A percentile compares a stretch with the other conserved stretches of the same genome.
These are phyloP conservation scores for Nannospalax galili DNA, from an alignment of 2,113 vertebrate genomes.

Conservation along the genomic window DNA sequence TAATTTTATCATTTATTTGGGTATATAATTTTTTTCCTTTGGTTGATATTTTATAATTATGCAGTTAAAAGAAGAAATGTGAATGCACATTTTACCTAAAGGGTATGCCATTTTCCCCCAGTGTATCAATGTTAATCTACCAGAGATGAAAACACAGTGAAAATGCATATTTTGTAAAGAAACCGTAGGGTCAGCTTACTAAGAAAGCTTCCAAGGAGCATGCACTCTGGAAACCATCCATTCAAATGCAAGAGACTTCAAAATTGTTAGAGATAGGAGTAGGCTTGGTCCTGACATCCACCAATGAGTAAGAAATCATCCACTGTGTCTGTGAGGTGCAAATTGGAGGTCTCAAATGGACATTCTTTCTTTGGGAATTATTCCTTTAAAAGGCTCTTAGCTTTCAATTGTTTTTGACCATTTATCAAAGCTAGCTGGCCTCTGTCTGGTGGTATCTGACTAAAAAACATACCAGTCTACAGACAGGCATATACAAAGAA, in stretches of 20 bases:
- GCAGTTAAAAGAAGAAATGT: constrained; percentile 50
- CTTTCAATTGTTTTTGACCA: constrained; percentile 37
- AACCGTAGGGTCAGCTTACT: constrained; percentile 3
- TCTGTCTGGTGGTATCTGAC: background rate
- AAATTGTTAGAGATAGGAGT: constrained; percentile 43
- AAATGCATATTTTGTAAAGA: constrained; percentile 53
- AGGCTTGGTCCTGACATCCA: background rate
- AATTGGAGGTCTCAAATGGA: constrained; percentile 45
- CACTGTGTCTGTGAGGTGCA: background rate
- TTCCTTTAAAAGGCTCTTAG: constrained; percentile 45
- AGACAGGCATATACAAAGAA: background rate
- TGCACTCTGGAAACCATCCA: constrained; percentile 2
- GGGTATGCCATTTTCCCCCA: background rate
- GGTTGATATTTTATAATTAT: constrained; percentile 65
- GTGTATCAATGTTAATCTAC: background rate
- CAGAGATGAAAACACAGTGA: constrained; percentile 36
- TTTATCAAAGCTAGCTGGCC: constrained; percentile 53
- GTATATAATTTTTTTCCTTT: constrained; percentile 60
- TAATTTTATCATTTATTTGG: constrained; percentile 77
- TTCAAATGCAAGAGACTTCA: constrained; percentile 46
- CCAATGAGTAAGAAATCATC: constrained; percentile 44
- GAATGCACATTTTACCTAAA: constrained; percentile 50
- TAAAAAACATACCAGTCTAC: background rate
- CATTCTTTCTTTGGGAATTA: background rate
- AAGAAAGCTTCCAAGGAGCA: background rate